A percentile compares a stretch with the other conserved stretches of the same genome.
phyloP scores from a whole-genome alignment of 2,888 invertebrate species.

The Folsomia manolachei region DNA sequence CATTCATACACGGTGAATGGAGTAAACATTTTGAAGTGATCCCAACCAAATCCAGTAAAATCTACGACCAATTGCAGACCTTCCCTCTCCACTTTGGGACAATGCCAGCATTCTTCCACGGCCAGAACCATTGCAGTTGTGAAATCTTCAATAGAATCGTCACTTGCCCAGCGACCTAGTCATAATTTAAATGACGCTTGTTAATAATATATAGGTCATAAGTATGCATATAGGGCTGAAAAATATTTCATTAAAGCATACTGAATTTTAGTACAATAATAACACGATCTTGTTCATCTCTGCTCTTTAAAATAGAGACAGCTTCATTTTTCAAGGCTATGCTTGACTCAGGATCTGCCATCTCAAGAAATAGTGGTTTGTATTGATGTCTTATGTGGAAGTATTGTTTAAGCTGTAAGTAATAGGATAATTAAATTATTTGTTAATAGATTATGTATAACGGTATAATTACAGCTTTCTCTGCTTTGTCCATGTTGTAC shows the following conservation, averaged over 20 bases:
- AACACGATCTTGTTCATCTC: background rate
- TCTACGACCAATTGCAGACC: background rate
- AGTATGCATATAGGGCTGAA: too few species aligned
- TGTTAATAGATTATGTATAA: background rate
- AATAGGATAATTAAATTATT: background rate
- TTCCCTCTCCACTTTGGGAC: background rate
- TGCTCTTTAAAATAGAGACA: background rate
- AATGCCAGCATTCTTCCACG: background rate
- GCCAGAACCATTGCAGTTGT: background rate
- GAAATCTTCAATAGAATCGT: background rate
- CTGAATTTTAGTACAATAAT: background rate
- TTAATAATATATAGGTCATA: too few species aligned
- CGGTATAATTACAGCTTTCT: background rate
- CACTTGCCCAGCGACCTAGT: background rate
- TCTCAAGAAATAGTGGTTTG: background rate
- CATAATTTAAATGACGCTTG: too few species aligned
- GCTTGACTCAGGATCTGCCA: background rate
- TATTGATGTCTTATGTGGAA: background rate
- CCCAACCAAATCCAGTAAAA: background rate
- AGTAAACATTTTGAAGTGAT: background rate
- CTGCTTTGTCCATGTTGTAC: background rate
- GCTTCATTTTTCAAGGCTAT: background rate
- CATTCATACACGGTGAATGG: background rate
- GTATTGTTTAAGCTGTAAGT: background rate
- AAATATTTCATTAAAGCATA: too few species aligned